These are phyloP conservation scores for Anarsia innoxiella DNA, from an alignment of 2,888 invertebrate species.

Conservation along the genomic window DNA sequence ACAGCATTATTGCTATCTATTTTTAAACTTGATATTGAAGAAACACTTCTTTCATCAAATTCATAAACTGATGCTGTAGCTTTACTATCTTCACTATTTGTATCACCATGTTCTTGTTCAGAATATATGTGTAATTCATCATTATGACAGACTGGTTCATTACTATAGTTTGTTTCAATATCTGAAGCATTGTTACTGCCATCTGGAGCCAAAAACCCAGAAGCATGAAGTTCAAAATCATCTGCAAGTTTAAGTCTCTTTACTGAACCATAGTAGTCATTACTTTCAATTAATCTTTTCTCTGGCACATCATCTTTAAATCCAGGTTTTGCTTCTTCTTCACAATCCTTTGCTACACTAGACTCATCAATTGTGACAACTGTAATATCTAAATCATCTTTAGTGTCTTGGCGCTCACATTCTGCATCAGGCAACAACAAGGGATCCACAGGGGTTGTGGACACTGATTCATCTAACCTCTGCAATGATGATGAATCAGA, in stretches of 20 bases:
- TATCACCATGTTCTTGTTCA: conserved; percentile 49
- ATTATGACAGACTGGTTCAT: conserved; percentile 45
- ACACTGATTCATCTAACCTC: conserved; percentile 58
- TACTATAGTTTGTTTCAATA: conserved; percentile 40
- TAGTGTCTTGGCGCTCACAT: conserved; percentile 47
- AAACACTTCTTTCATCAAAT: conserved; percentile 61
- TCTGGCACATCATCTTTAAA: conserved; percentile 42
- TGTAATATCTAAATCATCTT: conserved; percentile 55
- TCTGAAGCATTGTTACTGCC: conserved; percentile 44
- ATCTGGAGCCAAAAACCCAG: too few relatives aligned
- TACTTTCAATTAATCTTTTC: conserved; percentile 57
- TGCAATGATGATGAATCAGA: conserved; percentile 56
- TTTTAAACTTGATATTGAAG: conserved; percentile 53
- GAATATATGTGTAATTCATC: conserved; percentile 42
- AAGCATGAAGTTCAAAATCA: conserved; percentile 39
- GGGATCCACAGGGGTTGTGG: conserved; percentile 64
- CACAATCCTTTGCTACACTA: conserved; percentile 44
- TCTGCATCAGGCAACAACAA: conserved; percentile 58
- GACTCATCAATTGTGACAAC: conserved; percentile 60
- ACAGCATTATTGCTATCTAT: conserved; percentile 47
- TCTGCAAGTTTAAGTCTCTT: conserved; percentile 61
- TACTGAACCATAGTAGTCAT: conserved; percentile 39
- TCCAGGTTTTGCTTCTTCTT: conserved; percentile 47
- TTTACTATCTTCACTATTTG: conserved; percentile 61
- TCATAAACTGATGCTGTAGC: conserved; percentile 54